These are phyloP conservation scores for Stenotaenia linearis DNA, from an alignment of 2,888 invertebrate species.

Conservation along the genomic window DNA sequence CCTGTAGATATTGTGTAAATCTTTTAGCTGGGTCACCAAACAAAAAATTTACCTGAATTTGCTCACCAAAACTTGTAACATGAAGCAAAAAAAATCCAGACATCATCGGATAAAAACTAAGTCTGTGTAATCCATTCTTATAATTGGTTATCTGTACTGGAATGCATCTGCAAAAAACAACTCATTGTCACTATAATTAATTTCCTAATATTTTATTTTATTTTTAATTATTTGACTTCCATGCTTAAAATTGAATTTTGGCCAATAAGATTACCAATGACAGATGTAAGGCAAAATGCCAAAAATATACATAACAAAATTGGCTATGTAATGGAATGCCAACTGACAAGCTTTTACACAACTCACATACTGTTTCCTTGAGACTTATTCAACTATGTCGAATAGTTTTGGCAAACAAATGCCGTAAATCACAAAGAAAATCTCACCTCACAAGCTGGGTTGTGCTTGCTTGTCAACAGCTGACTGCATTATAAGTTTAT, in stretches of 20 bases:
- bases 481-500: neutral
- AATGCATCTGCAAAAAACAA: slow-evolving; percentile 30
- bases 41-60: slow-evolving; percentile 58
- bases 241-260: neutral
- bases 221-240: too few species aligned
- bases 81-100: slow-evolving; percentile 60
- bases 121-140: slow-evolving; percentile 60
- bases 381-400: neutral
- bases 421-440: neutral
- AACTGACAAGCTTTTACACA: neutral
- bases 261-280: neutral
- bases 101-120: slow-evolving; percentile 58
- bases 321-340: neutral
- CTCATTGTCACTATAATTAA: neutral
- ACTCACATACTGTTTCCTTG: neutral
- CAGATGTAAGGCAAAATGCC: neutral
- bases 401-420: neutral
- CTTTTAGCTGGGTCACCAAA: too few species aligned
- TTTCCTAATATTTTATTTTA: neutral
- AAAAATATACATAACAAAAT: neutral
- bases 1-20: too few species aligned
- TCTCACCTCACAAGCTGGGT: neutral
- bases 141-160: slow-evolving; percentile 52
- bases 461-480: neutral
- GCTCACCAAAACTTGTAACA: slow-evolving; percentile 59